Conservation (phyloP, 1,140 invertebrate species). For the Drosophila chauvacae region DNA sequence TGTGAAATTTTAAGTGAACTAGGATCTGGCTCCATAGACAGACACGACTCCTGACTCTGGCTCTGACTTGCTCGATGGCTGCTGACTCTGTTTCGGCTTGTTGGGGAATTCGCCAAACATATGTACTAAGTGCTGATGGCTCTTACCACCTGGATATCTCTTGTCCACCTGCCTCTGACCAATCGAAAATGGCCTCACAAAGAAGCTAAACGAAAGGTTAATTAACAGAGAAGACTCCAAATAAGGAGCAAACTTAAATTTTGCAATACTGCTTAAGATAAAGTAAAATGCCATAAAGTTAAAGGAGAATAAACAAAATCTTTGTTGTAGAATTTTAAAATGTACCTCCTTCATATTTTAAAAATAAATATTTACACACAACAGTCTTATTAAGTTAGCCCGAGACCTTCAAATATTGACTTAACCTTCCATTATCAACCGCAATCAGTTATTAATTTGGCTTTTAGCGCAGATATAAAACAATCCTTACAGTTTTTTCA, state of each 20-base stretch:
- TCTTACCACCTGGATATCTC: conserved; percentile 5
- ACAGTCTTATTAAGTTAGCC: background rate
- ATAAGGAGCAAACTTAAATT: background rate
- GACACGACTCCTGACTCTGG: conserved; percentile 30
- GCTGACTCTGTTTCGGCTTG: conserved; percentile 23
- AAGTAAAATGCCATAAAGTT: background rate
- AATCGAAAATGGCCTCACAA: background rate
- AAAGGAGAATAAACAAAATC: too few species aligned
- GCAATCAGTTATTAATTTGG: conserved; percentile 54
- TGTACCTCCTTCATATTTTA: background rate
- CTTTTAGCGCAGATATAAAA: background rate
- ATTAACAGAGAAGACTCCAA: background rate
- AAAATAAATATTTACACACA: background rate
- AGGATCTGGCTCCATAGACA: conserved; percentile 35
- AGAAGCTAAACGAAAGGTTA: background rate
- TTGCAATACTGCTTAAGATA: background rate
- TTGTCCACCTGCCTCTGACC: background rate
- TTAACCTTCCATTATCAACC: conserved; percentile 44
- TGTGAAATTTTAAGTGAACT: conserved; percentile 54
- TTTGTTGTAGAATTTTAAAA: too few species aligned
- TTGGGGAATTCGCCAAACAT: conserved; percentile 7
- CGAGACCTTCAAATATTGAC: conserved; percentile 1
- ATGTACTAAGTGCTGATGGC: conserved; percentile 2
- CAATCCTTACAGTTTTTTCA: background rate
- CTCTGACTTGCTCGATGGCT: conserved; percentile 14